A percentile compares a stretch with the other conserved stretches of the same genome.
Conservation (phyloP, 2,113 vertebrate genomes). For the Caranx ignobilis region DNA sequence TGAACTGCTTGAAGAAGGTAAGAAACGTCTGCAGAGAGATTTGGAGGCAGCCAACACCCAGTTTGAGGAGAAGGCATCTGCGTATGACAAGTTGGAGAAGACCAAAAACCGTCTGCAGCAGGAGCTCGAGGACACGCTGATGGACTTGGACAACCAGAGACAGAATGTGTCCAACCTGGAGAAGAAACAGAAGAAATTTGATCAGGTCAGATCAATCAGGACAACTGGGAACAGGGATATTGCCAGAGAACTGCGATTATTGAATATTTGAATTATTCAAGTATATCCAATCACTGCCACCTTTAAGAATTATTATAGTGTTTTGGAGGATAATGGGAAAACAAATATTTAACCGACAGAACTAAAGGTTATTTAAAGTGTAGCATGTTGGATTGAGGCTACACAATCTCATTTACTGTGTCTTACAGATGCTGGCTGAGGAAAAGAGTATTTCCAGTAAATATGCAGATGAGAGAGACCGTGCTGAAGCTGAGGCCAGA, state of each 20-base stretch:
- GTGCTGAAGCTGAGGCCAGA: conserved; percentile 93
- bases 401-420: not conserved
- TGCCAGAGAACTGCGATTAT: too few relatives aligned
- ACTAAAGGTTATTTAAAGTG: not conserved
- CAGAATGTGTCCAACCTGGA: conserved; percentile 96
- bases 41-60: conserved; percentile 91
- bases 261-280: too few relatives aligned
- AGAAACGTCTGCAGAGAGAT: conserved; percentile 93
- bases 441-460: conserved; percentile 95
- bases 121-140: conserved; percentile 93
- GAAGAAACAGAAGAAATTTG: conserved; percentile 98
- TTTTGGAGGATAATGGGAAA: not conserved
- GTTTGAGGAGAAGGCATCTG: conserved; percentile 93
- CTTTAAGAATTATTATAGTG: not conserved
- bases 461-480: conserved; percentile 93
- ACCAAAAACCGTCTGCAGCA: conserved; percentile 95
- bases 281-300: not conserved
- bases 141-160: conserved; percentile 95
- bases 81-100: conserved; percentile 96
- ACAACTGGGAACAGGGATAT: not conserved
- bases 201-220: conserved; percentile 87
- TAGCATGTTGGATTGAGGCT: not conserved
- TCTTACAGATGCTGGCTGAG: conserved; percentile 91
- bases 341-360: not conserved
- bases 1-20: conserved; percentile 92